Base-by-base conservation (phyloP, 2,888 invertebrate species). In the Cryptocheilus praepositus region DNA sequence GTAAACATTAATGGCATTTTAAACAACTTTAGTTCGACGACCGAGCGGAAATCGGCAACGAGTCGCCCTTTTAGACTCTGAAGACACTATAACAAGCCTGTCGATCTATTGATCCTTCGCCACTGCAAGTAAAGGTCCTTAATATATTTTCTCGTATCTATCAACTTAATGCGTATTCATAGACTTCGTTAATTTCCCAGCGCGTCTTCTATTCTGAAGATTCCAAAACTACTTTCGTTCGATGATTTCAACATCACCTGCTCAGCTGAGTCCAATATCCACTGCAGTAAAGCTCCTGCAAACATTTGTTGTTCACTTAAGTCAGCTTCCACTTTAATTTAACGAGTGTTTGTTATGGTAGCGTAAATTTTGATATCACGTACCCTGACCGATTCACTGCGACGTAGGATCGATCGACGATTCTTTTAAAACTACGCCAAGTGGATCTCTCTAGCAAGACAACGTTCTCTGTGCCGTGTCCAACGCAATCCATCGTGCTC, bases 11-110 rank as follows among this genome's bases (percentile, higher is more conserved):
- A 79, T 70, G 70, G 65, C 71, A 64, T 70, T 44, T 79, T 62
- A 61, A 78, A 77, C 64, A 68, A 67, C 58, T 61, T 71, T 66
- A 61, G 64, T 61, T 61, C 66, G 67, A 67, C 69, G 51, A 69
- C 64, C 58, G 68, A 69, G 51, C 56, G 61, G 51, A 61, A 63
- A 57, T 62, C 56, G 51, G 13, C 36, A 28, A 49, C 61, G 58
- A 44, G 55, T 63, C 65, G 59, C 44, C 58, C 60, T 60, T 21
- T 78, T 80, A 78, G 70, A 80, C 78, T 76, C 69, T 79, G 73
- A 77, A 79, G 77, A 77, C 70, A 70, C 74, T 75, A 71, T 73
- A 78, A 81, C 79, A 82, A 82, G 78, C 75, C 73, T 75, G 64
- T 61, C 56, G 44, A 70, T 61, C 61, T 64, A 59, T 56, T 62